A percentile compares a stretch with the other conserved stretches of the same genome.
These are phyloP conservation scores for Balanococcus diminutus DNA, from an alignment of 2,888 invertebrate species.

Conservation along the genomic window DNA sequence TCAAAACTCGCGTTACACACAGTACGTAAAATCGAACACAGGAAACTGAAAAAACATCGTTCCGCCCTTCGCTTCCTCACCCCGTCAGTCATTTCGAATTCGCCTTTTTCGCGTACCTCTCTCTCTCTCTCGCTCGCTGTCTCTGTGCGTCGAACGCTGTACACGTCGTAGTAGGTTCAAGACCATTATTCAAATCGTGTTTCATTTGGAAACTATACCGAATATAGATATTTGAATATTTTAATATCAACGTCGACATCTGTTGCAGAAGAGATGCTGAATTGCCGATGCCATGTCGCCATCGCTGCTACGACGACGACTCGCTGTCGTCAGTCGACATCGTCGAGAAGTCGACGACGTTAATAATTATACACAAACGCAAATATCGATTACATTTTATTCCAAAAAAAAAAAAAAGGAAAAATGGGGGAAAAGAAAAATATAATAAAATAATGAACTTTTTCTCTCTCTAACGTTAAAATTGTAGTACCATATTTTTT, in stretches of 20 bases:
- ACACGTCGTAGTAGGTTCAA: slow-evolving; percentile 4
- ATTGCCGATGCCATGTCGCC: not conserved
- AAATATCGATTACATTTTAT: slow-evolving; percentile 34
- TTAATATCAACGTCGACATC: slow-evolving; percentile 41
- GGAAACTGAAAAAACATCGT: slow-evolving; percentile 5
- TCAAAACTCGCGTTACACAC: not conserved
- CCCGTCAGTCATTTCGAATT: not conserved
- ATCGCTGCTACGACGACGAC: not conserved
- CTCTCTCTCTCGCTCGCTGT: not conserved
- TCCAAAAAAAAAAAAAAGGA: not conserved
- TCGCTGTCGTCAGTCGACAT: not conserved
- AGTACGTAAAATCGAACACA: not conserved
- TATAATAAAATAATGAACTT: not conserved
- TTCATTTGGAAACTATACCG: slow-evolving; percentile 33
- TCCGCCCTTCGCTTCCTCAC: not conserved
- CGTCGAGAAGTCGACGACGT: not conserved
- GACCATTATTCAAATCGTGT: slow-evolving; percentile 41
- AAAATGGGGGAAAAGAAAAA: not conserved
- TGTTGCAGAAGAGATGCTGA: not conserved
- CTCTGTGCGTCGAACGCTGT: not conserved
- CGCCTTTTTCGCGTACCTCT: not conserved
- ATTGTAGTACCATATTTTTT: slow-evolving; percentile 5
- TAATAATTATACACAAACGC: slow-evolving; percentile 19
- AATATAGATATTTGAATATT: slow-evolving; percentile 41
- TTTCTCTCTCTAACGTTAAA: slow-evolving; percentile 35